Conservation (phyloP, 2,888 invertebrate genomes). For the Physocephala rufipes region DNA sequence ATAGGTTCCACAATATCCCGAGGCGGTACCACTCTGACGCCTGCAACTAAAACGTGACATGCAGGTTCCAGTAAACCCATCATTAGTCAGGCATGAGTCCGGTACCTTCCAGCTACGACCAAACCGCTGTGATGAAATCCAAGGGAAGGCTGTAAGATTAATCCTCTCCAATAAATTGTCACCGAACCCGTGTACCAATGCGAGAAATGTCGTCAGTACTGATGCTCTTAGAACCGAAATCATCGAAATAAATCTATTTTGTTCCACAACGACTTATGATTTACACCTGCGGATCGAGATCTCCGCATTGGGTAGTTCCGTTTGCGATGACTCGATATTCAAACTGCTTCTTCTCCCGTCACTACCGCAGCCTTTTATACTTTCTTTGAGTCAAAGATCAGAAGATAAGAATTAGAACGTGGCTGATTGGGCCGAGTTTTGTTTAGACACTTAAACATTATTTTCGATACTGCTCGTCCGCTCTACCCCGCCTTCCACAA, state of each 20-base stretch:
- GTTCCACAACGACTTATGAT: neutral
- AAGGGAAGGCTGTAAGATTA: slow-evolving; percentile 11
- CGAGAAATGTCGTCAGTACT: neutral
- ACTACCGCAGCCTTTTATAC: slow-evolving; percentile 17
- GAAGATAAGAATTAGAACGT: neutral
- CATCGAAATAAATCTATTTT: neutral
- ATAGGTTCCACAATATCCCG: slow-evolving; percentile 61
- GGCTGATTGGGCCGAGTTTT: neutral
- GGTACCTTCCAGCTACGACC: slow-evolving; percentile 35
- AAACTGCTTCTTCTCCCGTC: neutral
- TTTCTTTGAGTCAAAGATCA: neutral
- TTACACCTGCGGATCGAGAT: neutral
- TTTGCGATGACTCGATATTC: neutral
- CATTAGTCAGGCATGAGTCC: slow-evolving; percentile 57
- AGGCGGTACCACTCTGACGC: slow-evolving; percentile 57
- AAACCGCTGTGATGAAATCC: slow-evolving; percentile 25
- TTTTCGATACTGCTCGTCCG: neutral
- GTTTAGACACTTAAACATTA: neutral
- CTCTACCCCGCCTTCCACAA: slow-evolving; percentile 35
- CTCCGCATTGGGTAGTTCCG: neutral
- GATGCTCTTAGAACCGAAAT: neutral
- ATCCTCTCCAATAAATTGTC: neutral
- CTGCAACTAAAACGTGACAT: slow-evolving; percentile 61
- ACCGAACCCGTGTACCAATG: neutral
- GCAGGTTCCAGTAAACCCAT: slow-evolving; percentile 58